These are phyloP conservation scores for Sternarchorhynchus goeldii DNA, from an alignment of 2,797 vertebrate species.

Conservation along the genomic window DNA sequence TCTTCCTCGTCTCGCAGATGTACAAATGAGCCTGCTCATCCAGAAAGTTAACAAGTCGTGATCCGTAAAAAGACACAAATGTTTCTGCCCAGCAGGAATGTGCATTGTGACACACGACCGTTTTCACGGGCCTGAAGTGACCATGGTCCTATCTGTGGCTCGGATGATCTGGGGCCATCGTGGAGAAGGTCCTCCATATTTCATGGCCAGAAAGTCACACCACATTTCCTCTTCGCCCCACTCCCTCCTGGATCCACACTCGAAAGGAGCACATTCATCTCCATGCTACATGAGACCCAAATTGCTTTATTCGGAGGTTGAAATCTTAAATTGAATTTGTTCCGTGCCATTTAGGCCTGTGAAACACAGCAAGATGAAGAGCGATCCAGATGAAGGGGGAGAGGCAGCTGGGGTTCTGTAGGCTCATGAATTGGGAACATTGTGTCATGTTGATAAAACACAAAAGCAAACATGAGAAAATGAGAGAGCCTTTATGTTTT, in stretches of 20 bases:
- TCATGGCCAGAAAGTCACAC: conserved; percentile 12
- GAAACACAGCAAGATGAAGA: conserved; percentile 10
- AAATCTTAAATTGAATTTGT: conserved; percentile 55
- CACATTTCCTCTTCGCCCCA: conserved; percentile 25
- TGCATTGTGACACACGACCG: conserved; percentile 23
- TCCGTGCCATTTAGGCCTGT: conserved; percentile 46
- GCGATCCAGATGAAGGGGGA: conserved; percentile 10
- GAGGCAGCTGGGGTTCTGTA: conserved; percentile 17
- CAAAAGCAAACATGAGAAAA: conserved; percentile 43
- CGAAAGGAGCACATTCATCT: conserved; percentile 35
- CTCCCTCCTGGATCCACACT: conserved; percentile 14
- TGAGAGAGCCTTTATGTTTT: conserved; percentile 23
- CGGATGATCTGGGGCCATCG: conserved; percentile 10
- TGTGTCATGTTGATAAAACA: conserved; percentile 51
- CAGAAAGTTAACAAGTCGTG: conserved; percentile 11
- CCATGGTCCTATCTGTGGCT: not conserved
- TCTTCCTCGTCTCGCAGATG: not conserved
- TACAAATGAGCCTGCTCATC: conserved; percentile 5
- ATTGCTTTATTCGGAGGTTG: conserved; percentile 53
- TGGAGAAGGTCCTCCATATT: not conserved
- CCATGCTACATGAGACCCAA: conserved; percentile 44
- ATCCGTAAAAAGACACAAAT: conserved; percentile 17
- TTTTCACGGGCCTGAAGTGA: not conserved
- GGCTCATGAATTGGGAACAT: conserved; percentile 54
- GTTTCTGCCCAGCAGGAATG: conserved; percentile 21